phyloP scores from a whole-genome alignment of 1,140 invertebrate genomes.

The Drosophila virilis region DNA sequence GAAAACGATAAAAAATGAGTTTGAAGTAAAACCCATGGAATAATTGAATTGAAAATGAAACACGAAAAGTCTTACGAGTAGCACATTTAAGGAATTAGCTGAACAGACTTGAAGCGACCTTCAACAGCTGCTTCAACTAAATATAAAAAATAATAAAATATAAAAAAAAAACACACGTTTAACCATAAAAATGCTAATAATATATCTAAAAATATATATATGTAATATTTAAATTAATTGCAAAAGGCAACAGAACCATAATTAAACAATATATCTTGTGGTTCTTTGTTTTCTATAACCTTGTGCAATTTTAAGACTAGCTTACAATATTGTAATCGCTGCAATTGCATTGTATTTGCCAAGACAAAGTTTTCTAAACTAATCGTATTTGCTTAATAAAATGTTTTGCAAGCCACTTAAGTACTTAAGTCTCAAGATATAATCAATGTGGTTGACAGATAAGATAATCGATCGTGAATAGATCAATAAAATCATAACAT shows the following conservation, averaged over 20 bases:
- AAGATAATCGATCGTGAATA: background rate
- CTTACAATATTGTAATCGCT: slow-evolving; percentile 36
- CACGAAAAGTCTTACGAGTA: slow-evolving; percentile 20
- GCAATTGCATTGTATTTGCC: slow-evolving; percentile 50
- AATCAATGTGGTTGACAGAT: slow-evolving; percentile 8
- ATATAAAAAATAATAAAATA: slow-evolving; percentile 27
- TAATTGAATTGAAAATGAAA: slow-evolving; percentile 44
- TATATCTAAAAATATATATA: slow-evolving; percentile 32
- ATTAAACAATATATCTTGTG: background rate
- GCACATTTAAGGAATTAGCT: slow-evolving; percentile 64
- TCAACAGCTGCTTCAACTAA: slow-evolving; percentile 39
- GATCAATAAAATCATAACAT: background rate
- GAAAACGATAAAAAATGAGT: slow-evolving; percentile 23
- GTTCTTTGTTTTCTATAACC: slow-evolving; percentile 33
- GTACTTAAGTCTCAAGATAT: slow-evolving; percentile 65
- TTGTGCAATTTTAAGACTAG: slow-evolving; percentile 69
- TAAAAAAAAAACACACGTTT: slow-evolving; percentile 19
- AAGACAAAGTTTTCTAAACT: slow-evolving; percentile 66
- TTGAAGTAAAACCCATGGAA: slow-evolving; percentile 45
- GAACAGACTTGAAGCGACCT: slow-evolving; percentile 60
- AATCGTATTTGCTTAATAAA: slow-evolving; percentile 64
- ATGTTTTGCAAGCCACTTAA: slow-evolving; percentile 67
- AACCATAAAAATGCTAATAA: slow-evolving; percentile 31
- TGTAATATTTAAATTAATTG: slow-evolving; percentile 60
- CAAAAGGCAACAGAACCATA: slow-evolving; percentile 12